Conservation (phyloP, 2,113 vertebrate genomes). For the Brienomyrus brachyistius region DNA sequence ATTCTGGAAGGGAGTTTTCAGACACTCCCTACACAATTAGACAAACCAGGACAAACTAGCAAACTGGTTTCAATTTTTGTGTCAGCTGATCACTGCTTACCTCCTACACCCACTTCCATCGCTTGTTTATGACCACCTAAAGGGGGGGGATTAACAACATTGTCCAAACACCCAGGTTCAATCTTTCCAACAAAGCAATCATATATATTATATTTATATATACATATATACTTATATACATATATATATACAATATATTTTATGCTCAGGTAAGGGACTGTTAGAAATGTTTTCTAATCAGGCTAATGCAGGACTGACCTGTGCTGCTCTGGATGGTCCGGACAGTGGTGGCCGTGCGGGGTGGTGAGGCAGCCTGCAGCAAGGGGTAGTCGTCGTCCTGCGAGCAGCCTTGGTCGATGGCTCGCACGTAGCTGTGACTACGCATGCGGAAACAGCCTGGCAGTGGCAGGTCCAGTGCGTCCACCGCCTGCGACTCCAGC, state of each 20-base stretch:
- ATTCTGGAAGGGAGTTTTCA: neutral
- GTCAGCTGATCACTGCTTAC: conserved; percentile 6
- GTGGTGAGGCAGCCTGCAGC: conserved; percentile 79
- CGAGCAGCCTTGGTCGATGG: conserved; percentile 93
- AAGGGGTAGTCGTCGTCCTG: conserved; percentile 84
- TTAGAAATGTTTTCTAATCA: neutral
- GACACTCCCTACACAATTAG: neutral
- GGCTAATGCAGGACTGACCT: conserved; percentile 63
- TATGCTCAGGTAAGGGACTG: neutral
- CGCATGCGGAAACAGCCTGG: conserved; percentile 95
- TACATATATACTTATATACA: neutral
- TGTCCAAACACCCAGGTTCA: neutral
- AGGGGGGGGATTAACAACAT: conserved; percentile 4
- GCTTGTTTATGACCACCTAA: neutral
- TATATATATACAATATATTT: conserved; percentile 1
- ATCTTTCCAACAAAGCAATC: conserved; percentile 2
- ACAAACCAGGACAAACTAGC: neutral
- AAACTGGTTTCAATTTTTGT: conserved; percentile 1
- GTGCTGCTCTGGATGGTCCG: conserved; percentile 99
- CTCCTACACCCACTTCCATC: conserved; percentile 9
- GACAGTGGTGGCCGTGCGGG: conserved; percentile 85
- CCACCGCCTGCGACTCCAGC: conserved; percentile 89
- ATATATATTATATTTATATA: conserved; percentile 5
- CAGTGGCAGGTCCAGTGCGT: conserved; percentile 88
- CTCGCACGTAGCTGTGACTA: conserved; percentile 94